These are phyloP conservation scores for Hydrophis major DNA, from an alignment of 2,797 vertebrate species.

Conservation along the genomic window DNA sequence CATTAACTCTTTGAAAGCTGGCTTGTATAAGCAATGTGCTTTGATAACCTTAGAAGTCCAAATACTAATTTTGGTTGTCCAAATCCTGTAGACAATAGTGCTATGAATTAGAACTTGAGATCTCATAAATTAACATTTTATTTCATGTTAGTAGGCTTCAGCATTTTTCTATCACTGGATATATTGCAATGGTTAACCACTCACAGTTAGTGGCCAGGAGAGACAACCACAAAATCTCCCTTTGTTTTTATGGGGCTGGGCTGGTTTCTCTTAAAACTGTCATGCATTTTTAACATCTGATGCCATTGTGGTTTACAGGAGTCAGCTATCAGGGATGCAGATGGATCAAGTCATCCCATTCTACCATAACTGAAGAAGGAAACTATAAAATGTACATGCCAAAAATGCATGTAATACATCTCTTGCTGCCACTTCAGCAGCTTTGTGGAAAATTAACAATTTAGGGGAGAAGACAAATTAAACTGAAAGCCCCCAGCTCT, in stretches of 20 bases:
- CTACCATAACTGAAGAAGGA: not conserved
- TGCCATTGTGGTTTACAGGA: conserved; percentile 23
- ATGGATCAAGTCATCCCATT: not conserved
- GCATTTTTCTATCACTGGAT: not conserved
- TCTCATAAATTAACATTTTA: not conserved
- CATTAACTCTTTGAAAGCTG: conserved; percentile 57
- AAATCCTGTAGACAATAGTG: not conserved
- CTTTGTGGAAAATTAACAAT: not conserved
- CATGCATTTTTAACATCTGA: conserved; percentile 8
- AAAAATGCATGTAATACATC: not conserved
- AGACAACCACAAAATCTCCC: not conserved
- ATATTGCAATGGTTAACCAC: conserved; percentile 14
- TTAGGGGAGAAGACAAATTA: not conserved
- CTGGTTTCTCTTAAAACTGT: conserved; percentile 16
- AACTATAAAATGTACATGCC: not conserved
- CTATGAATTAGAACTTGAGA: not conserved
- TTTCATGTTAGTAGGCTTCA: not conserved
- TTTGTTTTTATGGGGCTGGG: conserved; percentile 6
- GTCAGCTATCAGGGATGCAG: conserved; percentile 1
- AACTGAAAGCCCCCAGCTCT: not conserved
- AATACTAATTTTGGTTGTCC: not conserved
- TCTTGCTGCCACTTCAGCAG: not conserved
- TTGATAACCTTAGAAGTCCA: not conserved
- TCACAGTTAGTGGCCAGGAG: not conserved
- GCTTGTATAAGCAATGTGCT: not conserved